These are phyloP conservation scores for Helicoverpa armigera DNA, from an alignment of 1,140 invertebrate species.

Conservation along the genomic window DNA sequence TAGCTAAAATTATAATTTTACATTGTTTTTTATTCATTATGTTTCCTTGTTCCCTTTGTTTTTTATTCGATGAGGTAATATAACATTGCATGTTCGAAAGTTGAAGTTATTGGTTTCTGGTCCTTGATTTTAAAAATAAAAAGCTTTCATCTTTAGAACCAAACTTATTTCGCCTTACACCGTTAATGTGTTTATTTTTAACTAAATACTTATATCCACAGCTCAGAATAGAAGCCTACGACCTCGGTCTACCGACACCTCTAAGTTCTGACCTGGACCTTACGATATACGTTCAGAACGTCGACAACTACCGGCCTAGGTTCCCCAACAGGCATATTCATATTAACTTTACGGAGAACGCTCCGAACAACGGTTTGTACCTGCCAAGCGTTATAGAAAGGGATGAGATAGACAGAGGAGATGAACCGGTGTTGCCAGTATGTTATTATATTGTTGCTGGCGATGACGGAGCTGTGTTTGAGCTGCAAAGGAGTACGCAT, in stretches of 20 bases:
- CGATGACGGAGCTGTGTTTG: conserved; percentile 91
- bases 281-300: conserved; percentile 95
- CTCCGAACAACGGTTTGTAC: conserved; percentile 88
- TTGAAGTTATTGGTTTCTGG: too few species aligned
- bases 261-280: conserved; percentile 95
- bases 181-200: conserved; percentile 20
- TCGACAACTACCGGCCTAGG: conserved; percentile 96
- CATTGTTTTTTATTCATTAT: too few species aligned
- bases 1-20: too few species aligned
- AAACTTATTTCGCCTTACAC: background rate
- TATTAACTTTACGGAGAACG: conserved; percentile 95
- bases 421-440: conserved; percentile 91
- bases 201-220: conserved; percentile 73
- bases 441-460: conserved; percentile 96
- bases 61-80: too few species aligned
- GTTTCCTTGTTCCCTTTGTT: too few species aligned
- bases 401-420: conserved; percentile 93
- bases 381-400: conserved; percentile 95
- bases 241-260: conserved; percentile 94
- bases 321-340: conserved; percentile 92
- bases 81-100: too few species aligned
- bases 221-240: conserved; percentile 96
- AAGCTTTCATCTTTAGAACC: too few species aligned
- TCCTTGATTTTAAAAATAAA: too few species aligned
- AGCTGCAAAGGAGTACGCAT: conserved; percentile 91